Conservation (phyloP, 1,140 invertebrate species). For the Leptinotarsa undecemlineata region DNA sequence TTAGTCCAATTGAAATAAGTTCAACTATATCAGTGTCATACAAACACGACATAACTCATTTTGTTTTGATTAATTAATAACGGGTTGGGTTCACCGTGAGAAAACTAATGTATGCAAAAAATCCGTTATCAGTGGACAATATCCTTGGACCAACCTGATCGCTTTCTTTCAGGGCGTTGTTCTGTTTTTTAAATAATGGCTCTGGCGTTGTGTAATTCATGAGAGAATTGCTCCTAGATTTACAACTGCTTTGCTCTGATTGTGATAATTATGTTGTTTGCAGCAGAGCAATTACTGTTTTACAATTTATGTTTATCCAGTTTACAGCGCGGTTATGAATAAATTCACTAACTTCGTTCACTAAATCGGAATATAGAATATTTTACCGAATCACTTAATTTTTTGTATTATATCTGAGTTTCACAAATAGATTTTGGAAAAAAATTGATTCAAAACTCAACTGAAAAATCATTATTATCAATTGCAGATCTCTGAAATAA, state of each 20-base stretch:
- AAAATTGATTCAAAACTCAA: no score
- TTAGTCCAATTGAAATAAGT: no score
- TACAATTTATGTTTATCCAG: not conserved
- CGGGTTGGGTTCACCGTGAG: no score
- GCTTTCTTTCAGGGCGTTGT: constrained; percentile 14
- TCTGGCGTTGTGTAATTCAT: constrained; percentile 7
- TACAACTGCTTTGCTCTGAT: constrained; percentile 3
- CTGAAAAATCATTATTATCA: no score
- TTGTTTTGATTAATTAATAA: no score
- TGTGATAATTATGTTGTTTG: constrained; percentile 8
- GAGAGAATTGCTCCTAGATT: constrained; percentile 6
- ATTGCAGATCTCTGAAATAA: no score
- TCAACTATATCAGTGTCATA: no score
- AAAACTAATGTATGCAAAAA: constrained; percentile 8
- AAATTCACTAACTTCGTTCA: not conserved
- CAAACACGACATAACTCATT: no score
- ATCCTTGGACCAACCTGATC: constrained; percentile 8
- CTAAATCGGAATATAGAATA: not conserved
- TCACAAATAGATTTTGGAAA: no score
- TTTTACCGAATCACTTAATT: not conserved
- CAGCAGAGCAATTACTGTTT: not conserved
- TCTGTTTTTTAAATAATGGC: not conserved
- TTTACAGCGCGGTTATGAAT: not conserved
- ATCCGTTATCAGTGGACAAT: constrained; percentile 2
- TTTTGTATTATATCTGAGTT: no score